Evolutionary conservation across 1,140 invertebrate species (phyloP).

Genomic region (Leptinotarsa lineolata): DNA sequence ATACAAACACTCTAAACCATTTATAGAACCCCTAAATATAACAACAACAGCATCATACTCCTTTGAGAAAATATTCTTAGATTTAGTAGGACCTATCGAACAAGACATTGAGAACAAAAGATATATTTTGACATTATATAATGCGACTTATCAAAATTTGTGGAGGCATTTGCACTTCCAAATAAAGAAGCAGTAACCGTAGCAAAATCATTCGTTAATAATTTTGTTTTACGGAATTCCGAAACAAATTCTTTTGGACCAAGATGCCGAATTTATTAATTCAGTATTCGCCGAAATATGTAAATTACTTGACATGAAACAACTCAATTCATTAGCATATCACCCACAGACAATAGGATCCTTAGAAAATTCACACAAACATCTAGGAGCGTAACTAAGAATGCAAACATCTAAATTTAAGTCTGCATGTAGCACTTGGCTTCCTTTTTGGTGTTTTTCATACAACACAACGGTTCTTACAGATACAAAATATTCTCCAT

Average conservation of each 20-base stretch:
- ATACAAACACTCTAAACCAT: constrained; percentile 33
- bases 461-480: constrained; percentile 33
- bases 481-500: no score
- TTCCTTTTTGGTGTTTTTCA: constrained; percentile 36
- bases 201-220: background rate
- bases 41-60: constrained; percentile 34
- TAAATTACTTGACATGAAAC: no score
- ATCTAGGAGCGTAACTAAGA: no score
- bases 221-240: constrained; percentile 40
- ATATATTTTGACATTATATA: no score
- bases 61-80: constrained; percentile 36
- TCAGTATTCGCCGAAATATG: no score
- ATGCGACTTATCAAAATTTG: no score
- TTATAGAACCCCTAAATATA: constrained; percentile 29
- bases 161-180: no score
- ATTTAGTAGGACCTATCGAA: constrained; percentile 37
- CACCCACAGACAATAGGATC: no score
- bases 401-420: no score
- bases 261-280: constrained; percentile 38
- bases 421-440: background rate
- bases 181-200: no score
- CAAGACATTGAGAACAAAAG: constrained; percentile 11
- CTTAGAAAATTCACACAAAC: no score
- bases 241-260: constrained; percentile 34
- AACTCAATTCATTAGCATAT: no score